Evolutionary conservation across 2,888 invertebrate species (phyloP), one percentile per base, ranked within the genome.

Genomic region (Phytoseiulus persimilis): DNA sequence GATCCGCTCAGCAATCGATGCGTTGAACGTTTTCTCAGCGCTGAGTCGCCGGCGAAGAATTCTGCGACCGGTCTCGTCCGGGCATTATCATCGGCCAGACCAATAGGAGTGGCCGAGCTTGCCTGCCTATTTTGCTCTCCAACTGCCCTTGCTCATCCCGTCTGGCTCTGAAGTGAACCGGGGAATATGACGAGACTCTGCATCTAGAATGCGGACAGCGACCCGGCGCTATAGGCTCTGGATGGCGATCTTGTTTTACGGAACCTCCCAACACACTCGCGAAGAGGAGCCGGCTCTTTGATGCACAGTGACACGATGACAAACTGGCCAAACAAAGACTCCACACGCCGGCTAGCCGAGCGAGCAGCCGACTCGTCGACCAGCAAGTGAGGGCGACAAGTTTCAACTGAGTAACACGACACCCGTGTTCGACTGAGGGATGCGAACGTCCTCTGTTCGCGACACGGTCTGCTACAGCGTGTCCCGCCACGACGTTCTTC

Each of bases 211-310:
- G 65, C 2, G 65, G 65, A 65, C 65, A 65, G 18, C 14, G 65
- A 65, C 23, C 28, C 65, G 18, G 65, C 65, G 14, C 14, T 28
- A 65, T 65, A 28, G 65, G 65, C 28, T 65, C 28, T 28, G 65
- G 65, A 65, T 65, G 65, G 65, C 65, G 65, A 65, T 65, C 65
- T 65, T 65, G 65, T 65, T 65, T 65, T 65, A 65, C 65, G 65
- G 65, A 65, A 65, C 23, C 18, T 14, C 28, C 23, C 28, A 23
- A 14, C 65, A 65, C 65, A 14, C 65, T 23, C 2, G 65, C 65
- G 65, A 28, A 65, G 18, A 65, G 28, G 65, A 65, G 65, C 65
- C 65, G 23, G 23, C 28, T 28, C 65, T 65, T 28, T 65, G 65
- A 65, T 65, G 65, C 23, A 65, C 65, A 65, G 65, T 23, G 65